Evolutionary conservation across 2,888 invertebrate species (phyloP), one percentile per base, ranked within the genome.

Genomic region (Ypsolopha scabrella): DNA sequence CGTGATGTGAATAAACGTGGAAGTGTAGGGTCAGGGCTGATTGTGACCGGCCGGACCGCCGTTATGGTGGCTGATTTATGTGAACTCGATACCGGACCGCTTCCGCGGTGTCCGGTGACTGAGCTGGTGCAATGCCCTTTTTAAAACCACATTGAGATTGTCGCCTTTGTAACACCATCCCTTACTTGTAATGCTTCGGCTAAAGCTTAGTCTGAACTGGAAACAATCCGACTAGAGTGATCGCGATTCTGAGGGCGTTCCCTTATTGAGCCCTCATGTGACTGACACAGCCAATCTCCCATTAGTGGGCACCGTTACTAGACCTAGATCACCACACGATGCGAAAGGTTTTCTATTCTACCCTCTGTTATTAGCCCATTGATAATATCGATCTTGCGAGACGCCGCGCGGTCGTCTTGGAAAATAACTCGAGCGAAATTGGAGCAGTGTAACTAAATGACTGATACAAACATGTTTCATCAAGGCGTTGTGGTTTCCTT

Each of bases 61-160:
- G 72, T 72, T 73, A 70, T 65, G 71, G 72, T 68, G 70, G 67
- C 72, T 81, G 80, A 82, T 82, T 82, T 83, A 82, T 79, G 72
- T 67, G 63, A 63, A 62, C 69, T 70, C 70, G 80, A 79, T 77
- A 79, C 68, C 68, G 68, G 69, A 79, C 78, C 75, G 73, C 80
- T 81, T 83, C 81, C 82, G 80, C 68, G 71, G 78, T 77, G 72
- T 76, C 73, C 70, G 71, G 67, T 80, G 74, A 73, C 75, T 75
- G 70, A 75, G 71, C 66, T 62, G 68, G 70, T 57, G 59, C 58
- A 64, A 59, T 62, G 64, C 55, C 64, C 67, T 70, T 68, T 69
- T 67, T 63, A 66, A 67, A 68, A 67, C 68, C 65, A 61, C 65
- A 49, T 34, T 13, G 6, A 48, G 47, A 48, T 11, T 37, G 33